Evolutionary conservation across 2,888 invertebrate genomes (phyloP), one percentile per base, ranked within the genome.

Genomic region (Molorchus minor): DNA sequence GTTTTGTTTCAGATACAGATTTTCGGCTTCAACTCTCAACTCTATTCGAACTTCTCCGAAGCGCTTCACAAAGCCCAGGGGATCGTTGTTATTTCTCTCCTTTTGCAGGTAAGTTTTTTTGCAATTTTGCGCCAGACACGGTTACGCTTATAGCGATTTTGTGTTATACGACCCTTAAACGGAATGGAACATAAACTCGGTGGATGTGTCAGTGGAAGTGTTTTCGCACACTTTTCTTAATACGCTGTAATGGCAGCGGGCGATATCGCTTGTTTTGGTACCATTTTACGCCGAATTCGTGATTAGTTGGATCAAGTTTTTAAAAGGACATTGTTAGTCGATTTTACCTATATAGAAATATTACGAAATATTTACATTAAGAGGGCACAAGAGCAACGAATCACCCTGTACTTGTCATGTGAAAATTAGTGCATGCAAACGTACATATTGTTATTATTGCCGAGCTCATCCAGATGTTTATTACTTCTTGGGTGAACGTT

Each of bases 21-120:
- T 84, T 94, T 96, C 83, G 98, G 97, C 74, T 98, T 95, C 87
- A 98, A 98, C 84, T 93, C 95, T 61, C 96, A 98, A 83, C 88
- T 98, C 71, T 98, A 98, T 85, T 90, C 91, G 76, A 98, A 98
- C 85, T 95, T 96, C 83, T 92, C 96, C 56, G 94, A 96, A 82
- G 98, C 98, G 66, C 85, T 95, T 74, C 92, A 92, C 79, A 91
- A 93, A 79, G 94, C 97, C 64, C 94, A 96, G 81, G 98, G 98
- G 75, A 90, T 98, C 78, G 93, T 96, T 70, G 96, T 94, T 64
- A 91, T 98, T 77, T 93, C 97, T 62, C 87, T 98, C 69, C 87
- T 98, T 72, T 84, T 98, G 71, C 97, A 98, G 92, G 98, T 98
- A 85, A 82, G 82, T 77, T 52, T 54, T 56, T 67, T 65, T 70